Evolutionary conservation across 2,888 invertebrate genomes (phyloP).

Genomic region (Octodonta nipae): DNA sequence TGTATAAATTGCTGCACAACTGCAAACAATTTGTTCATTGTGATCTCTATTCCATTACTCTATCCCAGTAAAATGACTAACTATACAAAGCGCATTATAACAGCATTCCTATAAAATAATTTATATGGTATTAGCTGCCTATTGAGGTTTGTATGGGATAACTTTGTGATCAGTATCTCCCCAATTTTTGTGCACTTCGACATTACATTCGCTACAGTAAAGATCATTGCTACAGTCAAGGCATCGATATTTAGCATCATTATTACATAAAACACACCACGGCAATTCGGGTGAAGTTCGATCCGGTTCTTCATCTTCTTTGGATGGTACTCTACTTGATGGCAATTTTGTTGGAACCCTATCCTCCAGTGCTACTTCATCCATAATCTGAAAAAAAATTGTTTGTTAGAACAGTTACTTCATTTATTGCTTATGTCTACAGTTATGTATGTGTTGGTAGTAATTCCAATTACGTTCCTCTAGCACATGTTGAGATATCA

Average conservation of each 20-base stretch:
- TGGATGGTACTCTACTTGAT: constrained; percentile 6
- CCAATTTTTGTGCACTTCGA: constrained; percentile 46
- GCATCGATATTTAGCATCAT: constrained; percentile 61
- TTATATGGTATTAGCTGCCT: too few species aligned
- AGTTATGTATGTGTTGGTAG: too few species aligned
- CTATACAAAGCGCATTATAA: too few species aligned
- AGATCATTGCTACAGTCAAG: constrained; percentile 66
- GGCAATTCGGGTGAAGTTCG: constrained; percentile 45
- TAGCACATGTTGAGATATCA: too few species aligned
- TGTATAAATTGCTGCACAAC: too few species aligned
- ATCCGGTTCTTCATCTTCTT: constrained; percentile 14
- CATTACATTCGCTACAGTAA: constrained; percentile 64
- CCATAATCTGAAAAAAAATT: constrained; percentile 34
- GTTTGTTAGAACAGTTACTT: too few species aligned
- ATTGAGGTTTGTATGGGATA: constrained; percentile 24
- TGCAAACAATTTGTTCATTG: too few species aligned
- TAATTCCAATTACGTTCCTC: too few species aligned
- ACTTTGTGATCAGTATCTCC: constrained; percentile 32
- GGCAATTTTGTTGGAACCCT: constrained; percentile 22
- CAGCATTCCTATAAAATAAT: too few species aligned
- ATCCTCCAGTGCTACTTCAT: constrained; percentile 38
- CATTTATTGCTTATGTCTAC: too few species aligned
- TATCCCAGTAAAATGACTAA: too few species aligned
- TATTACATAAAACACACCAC: constrained; percentile 78
- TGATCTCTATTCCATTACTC: too few species aligned